Evolutionary conservation across 1,140 invertebrate genomes (phyloP).

Genomic region (Leguminivora glycinivorella): DNA sequence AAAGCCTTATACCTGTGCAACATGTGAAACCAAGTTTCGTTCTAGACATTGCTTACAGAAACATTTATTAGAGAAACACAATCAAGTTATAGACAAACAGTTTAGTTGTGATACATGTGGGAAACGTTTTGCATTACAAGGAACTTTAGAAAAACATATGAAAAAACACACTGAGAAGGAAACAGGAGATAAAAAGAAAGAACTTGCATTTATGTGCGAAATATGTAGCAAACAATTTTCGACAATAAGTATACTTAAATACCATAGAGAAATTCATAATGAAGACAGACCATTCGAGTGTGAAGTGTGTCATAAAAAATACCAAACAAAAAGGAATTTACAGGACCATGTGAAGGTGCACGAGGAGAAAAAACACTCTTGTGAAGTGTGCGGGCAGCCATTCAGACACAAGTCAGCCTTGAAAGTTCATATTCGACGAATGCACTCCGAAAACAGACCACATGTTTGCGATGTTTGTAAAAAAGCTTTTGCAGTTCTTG

Average conservation of each 20-base stretch:
- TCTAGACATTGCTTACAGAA: not conserved
- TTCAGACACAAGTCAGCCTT: not conserved
- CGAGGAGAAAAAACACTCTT: not conserved
- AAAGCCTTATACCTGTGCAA: not conserved
- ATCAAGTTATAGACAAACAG: constrained; percentile 2
- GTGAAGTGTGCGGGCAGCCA: not conserved
- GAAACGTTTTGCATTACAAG: not conserved
- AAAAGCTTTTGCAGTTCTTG: no score
- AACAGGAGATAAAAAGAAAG: not conserved
- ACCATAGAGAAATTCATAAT: not conserved
- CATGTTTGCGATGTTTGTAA: no score
- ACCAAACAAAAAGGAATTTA: not conserved
- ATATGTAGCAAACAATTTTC: constrained; percentile 1
- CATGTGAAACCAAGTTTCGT: not conserved
- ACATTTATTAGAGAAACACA: not conserved
- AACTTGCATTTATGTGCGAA: not conserved
- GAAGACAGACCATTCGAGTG: not conserved
- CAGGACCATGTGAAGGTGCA: not conserved
- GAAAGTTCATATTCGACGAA: no score
- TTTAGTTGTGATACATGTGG: not conserved
- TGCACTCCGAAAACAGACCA: no score
- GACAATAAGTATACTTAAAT: not conserved
- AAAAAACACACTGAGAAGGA: not conserved
- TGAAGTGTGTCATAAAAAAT: constrained; percentile 1
- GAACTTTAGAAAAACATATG: not conserved